Conservation (phyloP, 2,888 invertebrate genomes). For the Prosapia bicincta region DNA sequence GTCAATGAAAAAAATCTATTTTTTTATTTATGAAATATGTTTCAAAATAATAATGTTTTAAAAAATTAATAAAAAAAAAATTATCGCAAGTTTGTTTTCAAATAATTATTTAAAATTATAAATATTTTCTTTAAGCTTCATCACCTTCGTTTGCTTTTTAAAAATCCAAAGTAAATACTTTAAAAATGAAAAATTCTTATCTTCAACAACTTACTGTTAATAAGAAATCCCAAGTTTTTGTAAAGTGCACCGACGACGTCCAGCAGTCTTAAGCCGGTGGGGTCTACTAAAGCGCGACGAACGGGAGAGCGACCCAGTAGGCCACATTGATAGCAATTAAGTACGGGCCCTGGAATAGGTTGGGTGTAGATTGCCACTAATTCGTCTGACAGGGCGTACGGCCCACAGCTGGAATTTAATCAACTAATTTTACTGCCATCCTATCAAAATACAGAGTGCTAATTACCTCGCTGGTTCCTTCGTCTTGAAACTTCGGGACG, state of each 20-base stretch:
- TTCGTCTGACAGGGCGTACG: neutral
- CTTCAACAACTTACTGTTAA: neutral
- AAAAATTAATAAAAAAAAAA: too few species aligned
- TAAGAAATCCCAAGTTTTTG: neutral
- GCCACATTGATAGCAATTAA: conserved; percentile 8
- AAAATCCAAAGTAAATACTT: too few species aligned
- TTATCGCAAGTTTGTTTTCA: too few species aligned
- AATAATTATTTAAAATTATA: too few species aligned
- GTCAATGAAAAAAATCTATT: too few species aligned
- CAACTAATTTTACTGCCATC: neutral
- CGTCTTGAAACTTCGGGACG: neutral
- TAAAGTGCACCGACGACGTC: too few species aligned
- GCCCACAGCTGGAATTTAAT: neutral
- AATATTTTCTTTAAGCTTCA: too few species aligned
- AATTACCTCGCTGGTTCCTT: neutral
- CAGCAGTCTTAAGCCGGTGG: neutral
- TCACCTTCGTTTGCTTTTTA: too few species aligned
- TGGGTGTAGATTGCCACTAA: conserved; percentile 1
- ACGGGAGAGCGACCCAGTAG: neutral
- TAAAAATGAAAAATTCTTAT: too few species aligned
- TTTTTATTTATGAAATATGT: too few species aligned
- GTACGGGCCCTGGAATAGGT: conserved; percentile 2
- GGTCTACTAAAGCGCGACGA: neutral
- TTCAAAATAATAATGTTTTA: too few species aligned
- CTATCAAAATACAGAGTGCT: neutral